Evolutionary conservation across 2,797 vertebrate species (phyloP), one percentile per base, ranked within the genome.

Genomic region (Neosilurus hyrtlii): DNA sequence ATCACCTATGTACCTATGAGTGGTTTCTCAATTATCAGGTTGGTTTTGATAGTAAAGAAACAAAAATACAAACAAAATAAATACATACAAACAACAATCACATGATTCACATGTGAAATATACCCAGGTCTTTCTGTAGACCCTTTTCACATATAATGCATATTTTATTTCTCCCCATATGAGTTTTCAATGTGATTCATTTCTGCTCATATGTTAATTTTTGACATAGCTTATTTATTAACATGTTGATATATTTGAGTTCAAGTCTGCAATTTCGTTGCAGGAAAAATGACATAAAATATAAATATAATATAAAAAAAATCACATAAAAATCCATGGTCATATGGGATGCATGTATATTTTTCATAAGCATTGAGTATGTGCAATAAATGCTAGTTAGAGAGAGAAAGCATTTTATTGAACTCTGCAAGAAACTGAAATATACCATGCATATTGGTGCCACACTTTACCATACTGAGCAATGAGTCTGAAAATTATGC

Each of bases 401-500:
- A 30, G 4, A 54, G 10, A 11, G 70, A 79, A 14, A n/a, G 22
- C 74, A 16, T 16, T 63, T 37, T 15, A 24, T 62, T 63, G 37
- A 18, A 16, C 14, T 52, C 22, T 72, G 9, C 3, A 22, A 56
- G 24, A 20, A 20, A 52, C n/a, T 51, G 2, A 4, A 78, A 18
- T 18, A 51, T 18, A 24, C 43, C 43, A 51, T 20, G 22, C 30
- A 78, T 12, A 65, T n/a, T 1, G 2, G 43, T 52, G 5, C 65
- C 16, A 62, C 9, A 2, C 61, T 52, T 11, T 65, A 52, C 65
- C 43, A 65, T 54, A 52, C 9, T 63, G 49, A 66, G 49, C 43
- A 22, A 54, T 79, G 62, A 1, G n/a, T 49, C 24, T 74, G 61
- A 67, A 22, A 67, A 66, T 80, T 66, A 67, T 75, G 9, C 52